Conservation (phyloP, 2,113 vertebrate genomes). For the zebrafish (Danio rerio) region GRCz12tu NC_133176.1:51347001-51347500, state of each 20-base stretch:
- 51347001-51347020: neutral
- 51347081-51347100: conserved; percentile 38
- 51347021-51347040: neutral
- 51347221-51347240: neutral
- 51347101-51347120: conserved; percentile 31
- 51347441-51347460: neutral
- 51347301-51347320: neutral
- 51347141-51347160: neutral
- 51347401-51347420: neutral
- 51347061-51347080: conserved; percentile 11
- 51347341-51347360: neutral
- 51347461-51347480: neutral
- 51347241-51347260: conserved; percentile 1
- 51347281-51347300: neutral
- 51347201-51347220: neutral
- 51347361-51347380: neutral
- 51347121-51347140: neutral
- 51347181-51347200: conserved; percentile 23
- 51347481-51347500: neutral
- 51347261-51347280: conserved; percentile 25
- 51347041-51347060: neutral
- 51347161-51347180: conserved; percentile 8
- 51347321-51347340: neutral
- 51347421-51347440: neutral
- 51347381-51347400: neutral